phyloP scores from a whole-genome alignment of 2,888 invertebrate genomes.

The Drosophila imparisetae region DNA sequence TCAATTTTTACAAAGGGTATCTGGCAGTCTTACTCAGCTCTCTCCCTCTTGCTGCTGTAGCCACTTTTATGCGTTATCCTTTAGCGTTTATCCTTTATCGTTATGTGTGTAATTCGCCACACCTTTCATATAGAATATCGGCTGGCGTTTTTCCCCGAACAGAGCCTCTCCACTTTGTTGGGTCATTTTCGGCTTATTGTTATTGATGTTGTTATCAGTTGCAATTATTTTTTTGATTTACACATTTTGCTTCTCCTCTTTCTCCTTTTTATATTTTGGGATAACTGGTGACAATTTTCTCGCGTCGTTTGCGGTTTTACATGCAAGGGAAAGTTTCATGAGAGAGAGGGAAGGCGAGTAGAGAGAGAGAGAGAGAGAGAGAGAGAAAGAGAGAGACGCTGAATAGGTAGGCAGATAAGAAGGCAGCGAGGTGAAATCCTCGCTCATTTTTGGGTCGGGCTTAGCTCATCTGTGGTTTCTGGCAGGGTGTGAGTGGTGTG shows the following conservation, averaged over 20 bases:
- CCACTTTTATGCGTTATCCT: slow-evolving; percentile 37
- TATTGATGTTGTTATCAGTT: slow-evolving; percentile 82
- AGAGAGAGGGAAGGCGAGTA: not conserved
- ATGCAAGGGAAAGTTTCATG: slow-evolving; percentile 6
- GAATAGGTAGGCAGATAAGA: slow-evolving; percentile 9
- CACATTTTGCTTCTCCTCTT: slow-evolving; percentile 54
- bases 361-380: not conserved
- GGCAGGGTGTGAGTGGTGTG: slow-evolving; percentile 8
- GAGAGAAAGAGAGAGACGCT: not conserved
- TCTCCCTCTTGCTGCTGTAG: not conserved
- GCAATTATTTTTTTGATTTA: slow-evolving; percentile 82
- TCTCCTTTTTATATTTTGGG: slow-evolving; percentile 12
- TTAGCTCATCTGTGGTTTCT: slow-evolving; percentile 40
- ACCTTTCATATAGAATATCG: slow-evolving; percentile 27
- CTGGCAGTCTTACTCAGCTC: not conserved
- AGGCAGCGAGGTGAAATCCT: slow-evolving; percentile 3
- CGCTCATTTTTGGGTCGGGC: slow-evolving; percentile 54
- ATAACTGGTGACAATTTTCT: slow-evolving; percentile 72
- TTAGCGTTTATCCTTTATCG: slow-evolving; percentile 50
- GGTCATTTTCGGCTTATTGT: slow-evolving; percentile 68
- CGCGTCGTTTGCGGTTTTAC: slow-evolving; percentile 75
- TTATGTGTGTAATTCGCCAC: slow-evolving; percentile 57
- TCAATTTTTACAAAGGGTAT: not conserved
- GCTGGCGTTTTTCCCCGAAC: slow-evolving; percentile 4
- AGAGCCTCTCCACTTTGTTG: slow-evolving; percentile 6